These are phyloP conservation scores for Momotus momota DNA, from an alignment of 2,797 vertebrate genomes.

Conservation along the genomic window DNA sequence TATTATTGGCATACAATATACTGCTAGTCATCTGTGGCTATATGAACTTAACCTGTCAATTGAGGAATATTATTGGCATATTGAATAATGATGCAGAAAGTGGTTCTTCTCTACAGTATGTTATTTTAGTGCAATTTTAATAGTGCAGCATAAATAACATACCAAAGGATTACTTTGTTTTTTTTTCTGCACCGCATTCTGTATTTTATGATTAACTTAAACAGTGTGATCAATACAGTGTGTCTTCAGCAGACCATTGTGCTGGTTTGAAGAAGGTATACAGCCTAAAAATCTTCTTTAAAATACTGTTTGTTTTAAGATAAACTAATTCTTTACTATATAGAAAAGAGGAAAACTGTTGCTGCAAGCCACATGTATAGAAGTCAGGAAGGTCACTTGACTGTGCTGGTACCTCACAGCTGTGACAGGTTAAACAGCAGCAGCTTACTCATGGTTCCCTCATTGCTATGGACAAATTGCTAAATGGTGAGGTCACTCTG, in stretches of 20 bases:
- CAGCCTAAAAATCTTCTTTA: neutral
- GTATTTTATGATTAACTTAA: neutral
- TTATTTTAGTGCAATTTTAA: neutral
- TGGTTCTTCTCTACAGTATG: neutral
- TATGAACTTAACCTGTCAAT: neutral
- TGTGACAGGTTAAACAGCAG: neutral
- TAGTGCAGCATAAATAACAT: neutral
- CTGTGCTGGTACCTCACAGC: neutral
- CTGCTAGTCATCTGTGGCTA: neutral
- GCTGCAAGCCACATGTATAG: fast-evolving
- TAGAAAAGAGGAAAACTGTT: neutral
- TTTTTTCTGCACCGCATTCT: neutral
- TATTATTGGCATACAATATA: neutral
- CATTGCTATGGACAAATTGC: neutral
- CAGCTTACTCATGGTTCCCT: neutral
- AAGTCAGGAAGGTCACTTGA: neutral
- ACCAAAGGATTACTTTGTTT: neutral
- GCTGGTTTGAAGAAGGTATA: neutral
- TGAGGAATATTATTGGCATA: neutral
- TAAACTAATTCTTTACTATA: neutral
- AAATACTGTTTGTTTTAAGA: neutral
- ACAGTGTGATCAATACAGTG: neutral
- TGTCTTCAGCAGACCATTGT: neutral
- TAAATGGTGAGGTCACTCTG: neutral
- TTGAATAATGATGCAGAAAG: neutral